These are phyloP conservation scores for Lepidurus apus DNA, from an alignment of 1,140 invertebrate species.

Conservation along the genomic window DNA sequence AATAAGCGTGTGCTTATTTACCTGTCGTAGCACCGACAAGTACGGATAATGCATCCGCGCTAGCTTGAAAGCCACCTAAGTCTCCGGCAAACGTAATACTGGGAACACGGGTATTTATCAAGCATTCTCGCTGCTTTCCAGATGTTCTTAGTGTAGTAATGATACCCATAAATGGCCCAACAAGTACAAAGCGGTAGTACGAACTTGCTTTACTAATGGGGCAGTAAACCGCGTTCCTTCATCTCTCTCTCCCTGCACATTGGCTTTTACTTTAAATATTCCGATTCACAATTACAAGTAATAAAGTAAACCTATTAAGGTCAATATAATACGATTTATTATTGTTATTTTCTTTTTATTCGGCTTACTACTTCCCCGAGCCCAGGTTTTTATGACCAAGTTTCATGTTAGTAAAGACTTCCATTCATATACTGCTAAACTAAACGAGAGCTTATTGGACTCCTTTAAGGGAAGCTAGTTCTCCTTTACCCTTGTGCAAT, in stretches of 20 bases:
- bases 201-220: no score
- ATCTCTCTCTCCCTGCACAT: no score
- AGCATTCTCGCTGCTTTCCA: not conserved
- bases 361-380: no score
- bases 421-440: not conserved
- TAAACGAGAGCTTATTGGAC: not conserved
- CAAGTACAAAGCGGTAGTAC: no score
- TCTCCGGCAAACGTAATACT: not conserved
- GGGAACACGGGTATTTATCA: not conserved
- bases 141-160: no score
- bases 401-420: not conserved
- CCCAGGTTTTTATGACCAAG: not conserved
- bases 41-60: conserved; percentile 13
- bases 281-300: no score
- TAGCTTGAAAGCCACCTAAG: not conserved
- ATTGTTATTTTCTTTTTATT: no score
- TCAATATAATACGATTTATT: no score
- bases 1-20: not conserved
- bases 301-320: no score
- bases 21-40: not conserved
- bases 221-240: no score
- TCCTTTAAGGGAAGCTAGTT: not conserved
- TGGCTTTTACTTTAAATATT: no score
- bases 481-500: not conserved
- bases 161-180: no score